Evolutionary conservation across 2,888 invertebrate species (phyloP).

Genomic region (Chymomyza caudatula): DNA sequence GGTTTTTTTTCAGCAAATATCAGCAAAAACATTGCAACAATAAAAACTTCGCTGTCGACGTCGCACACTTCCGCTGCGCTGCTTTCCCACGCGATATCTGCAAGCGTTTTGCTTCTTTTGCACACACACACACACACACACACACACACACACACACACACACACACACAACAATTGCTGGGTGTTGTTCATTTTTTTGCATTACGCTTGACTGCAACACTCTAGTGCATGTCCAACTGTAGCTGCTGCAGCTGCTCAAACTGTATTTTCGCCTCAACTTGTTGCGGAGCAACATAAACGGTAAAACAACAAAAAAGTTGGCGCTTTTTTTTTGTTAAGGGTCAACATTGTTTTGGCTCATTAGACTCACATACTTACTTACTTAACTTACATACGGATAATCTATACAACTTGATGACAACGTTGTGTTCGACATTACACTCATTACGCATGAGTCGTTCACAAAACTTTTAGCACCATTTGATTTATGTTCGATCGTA

Average conservation of each 20-base stretch:
- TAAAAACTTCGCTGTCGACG: background rate
- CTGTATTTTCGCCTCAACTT: background rate
- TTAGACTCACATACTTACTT: too few relatives aligned
- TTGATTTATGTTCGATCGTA: too few relatives aligned
- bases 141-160: background rate
- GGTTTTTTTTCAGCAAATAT: background rate
- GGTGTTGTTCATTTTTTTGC: background rate
- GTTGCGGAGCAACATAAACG: background rate
- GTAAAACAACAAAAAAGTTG: too few relatives aligned
- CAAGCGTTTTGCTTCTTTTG: background rate
- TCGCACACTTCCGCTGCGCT: background rate
- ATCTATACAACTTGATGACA: too few relatives aligned
- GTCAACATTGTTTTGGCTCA: too few relatives aligned
- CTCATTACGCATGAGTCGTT: too few relatives aligned
- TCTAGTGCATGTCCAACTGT: background rate
- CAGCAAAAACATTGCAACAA: background rate
- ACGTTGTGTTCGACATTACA: too few relatives aligned
- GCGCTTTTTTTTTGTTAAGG: too few relatives aligned
- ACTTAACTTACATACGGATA: too few relatives aligned
- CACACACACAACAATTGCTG: background rate
- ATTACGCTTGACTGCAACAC: background rate
- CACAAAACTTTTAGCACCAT: too few relatives aligned
- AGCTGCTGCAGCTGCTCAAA: too few relatives aligned
- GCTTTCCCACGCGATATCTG: background rate
- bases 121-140: background rate